Percentiles rank a stretch among this genome's conserved stretches.
Conservation (phyloP, 1,140 invertebrate species). For the Lycorma delicatula region DNA sequence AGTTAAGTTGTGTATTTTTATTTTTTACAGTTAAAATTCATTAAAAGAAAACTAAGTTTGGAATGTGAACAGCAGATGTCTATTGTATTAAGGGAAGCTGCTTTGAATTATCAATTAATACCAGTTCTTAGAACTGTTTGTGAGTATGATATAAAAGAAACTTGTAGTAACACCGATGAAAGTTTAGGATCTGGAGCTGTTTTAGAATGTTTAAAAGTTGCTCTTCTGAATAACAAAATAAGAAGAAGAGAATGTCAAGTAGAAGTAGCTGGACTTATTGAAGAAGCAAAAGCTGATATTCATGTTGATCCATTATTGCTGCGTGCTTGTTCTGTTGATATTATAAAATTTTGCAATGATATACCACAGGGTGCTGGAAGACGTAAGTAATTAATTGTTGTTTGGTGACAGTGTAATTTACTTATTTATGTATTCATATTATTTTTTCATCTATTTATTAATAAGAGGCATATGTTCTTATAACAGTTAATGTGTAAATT, state of each 20-base stretch:
- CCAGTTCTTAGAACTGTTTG: slow-evolving; percentile 71
- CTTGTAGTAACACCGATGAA: slow-evolving; percentile 43
- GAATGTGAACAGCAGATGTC: slow-evolving; percentile 75
- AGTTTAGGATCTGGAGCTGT: slow-evolving; percentile 50
- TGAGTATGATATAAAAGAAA: slow-evolving; percentile 44
- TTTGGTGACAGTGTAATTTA: background rate
- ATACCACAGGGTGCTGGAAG: slow-evolving; percentile 76
- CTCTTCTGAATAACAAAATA: slow-evolving; percentile 59
- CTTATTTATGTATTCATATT: background rate
- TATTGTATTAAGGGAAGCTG: slow-evolving; percentile 73
- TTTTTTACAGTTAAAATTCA: slow-evolving; percentile 55
- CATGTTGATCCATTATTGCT: slow-evolving; percentile 74
- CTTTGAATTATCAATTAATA: slow-evolving; percentile 78
- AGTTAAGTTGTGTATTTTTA: background rate
- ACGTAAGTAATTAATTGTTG: slow-evolving; percentile 47
- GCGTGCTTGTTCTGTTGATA: slow-evolving; percentile 64
- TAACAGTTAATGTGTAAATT: too few relatives aligned
- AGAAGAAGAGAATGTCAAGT: slow-evolving; percentile 60
- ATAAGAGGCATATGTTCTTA: too few relatives aligned
- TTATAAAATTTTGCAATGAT: slow-evolving; percentile 75
- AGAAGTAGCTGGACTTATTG: slow-evolving; percentile 74
- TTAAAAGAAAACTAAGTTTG: slow-evolving; percentile 57
- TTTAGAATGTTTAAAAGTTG: slow-evolving; percentile 84
- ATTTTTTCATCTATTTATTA: background rate
- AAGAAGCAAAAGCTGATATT: slow-evolving; percentile 71